phyloP scores from a whole-genome alignment of 2,888 invertebrate genomes.

The Protodeltote pygarga region DNA sequence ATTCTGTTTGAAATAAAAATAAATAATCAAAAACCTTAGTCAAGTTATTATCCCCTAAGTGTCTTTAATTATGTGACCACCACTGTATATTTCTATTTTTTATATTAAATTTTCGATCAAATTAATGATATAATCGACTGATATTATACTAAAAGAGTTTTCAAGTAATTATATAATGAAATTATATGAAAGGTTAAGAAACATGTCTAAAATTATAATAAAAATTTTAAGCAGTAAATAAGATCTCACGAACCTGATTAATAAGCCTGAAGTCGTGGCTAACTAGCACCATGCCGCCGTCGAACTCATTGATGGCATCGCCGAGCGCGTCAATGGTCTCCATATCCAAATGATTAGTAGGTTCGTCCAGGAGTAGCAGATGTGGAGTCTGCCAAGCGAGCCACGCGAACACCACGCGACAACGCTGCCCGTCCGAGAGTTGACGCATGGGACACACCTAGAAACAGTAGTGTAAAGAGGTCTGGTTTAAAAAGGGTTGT shows the following conservation, averaged over 20 bases:
- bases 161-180: too few relatives aligned
- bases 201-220: too few relatives aligned
- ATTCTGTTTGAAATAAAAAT: too few relatives aligned
- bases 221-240: too few relatives aligned
- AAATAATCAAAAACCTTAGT: too few relatives aligned
- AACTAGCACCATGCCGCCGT: constrained; percentile 99
- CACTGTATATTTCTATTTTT: too few relatives aligned
- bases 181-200: too few relatives aligned
- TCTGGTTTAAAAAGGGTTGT: background rate
- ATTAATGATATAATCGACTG: too few relatives aligned
- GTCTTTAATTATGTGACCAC: too few relatives aligned
- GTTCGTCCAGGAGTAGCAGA: constrained; percentile 93
- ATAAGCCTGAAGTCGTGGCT: constrained; percentile 99
- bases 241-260: constrained; percentile 92
- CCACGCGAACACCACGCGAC: constrained; percentile 99
- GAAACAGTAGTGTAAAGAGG: constrained; percentile 1
- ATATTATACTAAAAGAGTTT: too few relatives aligned
- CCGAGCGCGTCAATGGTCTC: constrained; percentile 99
- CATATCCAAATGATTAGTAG: constrained; percentile 98
- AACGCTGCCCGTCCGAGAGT: constrained; percentile 98
- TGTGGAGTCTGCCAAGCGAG: constrained; percentile 99
- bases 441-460: constrained; percentile 97
- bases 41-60: too few relatives aligned
- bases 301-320: constrained; percentile 98
- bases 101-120: too few relatives aligned